Conservation (phyloP, 2,888 invertebrate genomes). For the Stenotaenia linearis region DNA sequence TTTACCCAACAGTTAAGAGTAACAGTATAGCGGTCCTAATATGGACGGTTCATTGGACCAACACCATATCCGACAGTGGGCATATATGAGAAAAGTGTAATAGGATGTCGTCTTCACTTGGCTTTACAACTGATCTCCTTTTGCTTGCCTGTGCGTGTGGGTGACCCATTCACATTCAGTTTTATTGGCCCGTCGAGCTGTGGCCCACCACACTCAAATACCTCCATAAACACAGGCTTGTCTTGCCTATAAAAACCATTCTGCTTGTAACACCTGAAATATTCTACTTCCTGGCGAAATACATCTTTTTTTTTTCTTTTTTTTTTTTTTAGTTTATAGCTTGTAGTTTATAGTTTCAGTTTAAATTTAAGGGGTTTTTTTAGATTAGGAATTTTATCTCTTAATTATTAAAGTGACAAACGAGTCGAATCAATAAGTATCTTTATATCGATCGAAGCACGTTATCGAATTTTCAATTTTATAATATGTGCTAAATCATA, state of each 20-base stretch:
- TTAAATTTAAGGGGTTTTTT: too few species aligned
- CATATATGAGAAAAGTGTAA: background rate
- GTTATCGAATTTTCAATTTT: too few species aligned
- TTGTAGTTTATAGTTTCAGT: too few species aligned
- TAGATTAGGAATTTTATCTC: too few species aligned
- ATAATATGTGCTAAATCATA: too few species aligned
- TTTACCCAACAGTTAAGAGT: background rate
- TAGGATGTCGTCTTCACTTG: background rate
- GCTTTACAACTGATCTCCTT: background rate
- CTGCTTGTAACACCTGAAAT: background rate
- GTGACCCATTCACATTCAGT: background rate
- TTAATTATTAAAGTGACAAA: too few species aligned
- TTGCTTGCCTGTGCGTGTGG: background rate
- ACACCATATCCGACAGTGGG: background rate
- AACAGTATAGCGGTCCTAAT: background rate
- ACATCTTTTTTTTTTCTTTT: background rate
- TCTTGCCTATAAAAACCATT: background rate
- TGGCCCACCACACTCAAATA: background rate
- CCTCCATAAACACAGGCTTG: background rate
- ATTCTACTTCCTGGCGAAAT: background rate
- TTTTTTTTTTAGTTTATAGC: too few species aligned
- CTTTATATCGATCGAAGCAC: too few species aligned
- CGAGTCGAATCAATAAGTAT: too few species aligned
- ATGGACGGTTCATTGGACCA: background rate
- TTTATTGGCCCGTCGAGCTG: background rate